phyloP scores from a whole-genome alignment of 2,797 vertebrate species.

The Oryzias sinensis region DNA sequence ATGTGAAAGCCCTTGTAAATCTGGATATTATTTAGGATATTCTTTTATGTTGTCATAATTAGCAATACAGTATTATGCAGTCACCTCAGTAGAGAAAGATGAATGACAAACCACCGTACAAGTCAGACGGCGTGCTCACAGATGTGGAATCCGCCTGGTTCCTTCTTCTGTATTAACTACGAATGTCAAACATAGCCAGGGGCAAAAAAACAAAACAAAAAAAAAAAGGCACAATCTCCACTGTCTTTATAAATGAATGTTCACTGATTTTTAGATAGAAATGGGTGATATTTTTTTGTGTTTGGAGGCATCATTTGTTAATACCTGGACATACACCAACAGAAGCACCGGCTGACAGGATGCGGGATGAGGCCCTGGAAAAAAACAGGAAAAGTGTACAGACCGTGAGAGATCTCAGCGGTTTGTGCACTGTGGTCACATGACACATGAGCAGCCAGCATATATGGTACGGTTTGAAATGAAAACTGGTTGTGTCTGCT shows the following conservation, averaged over 20 bases:
- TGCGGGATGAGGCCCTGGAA: conserved; percentile 17
- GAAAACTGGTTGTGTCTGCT: conserved; percentile 34
- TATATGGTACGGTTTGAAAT: conserved; percentile 53
- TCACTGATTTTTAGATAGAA: conserved; percentile 49
- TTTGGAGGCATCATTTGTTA: conserved; percentile 22
- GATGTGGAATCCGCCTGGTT: conserved; percentile 22
- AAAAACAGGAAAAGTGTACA: conserved; percentile 19
- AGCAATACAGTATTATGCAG: conserved; percentile 80
- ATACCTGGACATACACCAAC: conserved; percentile 20
- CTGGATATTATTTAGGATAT: conserved; percentile 67
- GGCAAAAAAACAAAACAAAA: not conserved
- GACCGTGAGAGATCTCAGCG: conserved; percentile 13
- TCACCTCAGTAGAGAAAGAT: conserved; percentile 67
- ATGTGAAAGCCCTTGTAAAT: conserved; percentile 80
- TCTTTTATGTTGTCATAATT: conserved; percentile 61
- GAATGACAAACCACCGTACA: conserved; percentile 30
- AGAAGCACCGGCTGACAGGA: not conserved
- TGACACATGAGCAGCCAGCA: conserved; percentile 38
- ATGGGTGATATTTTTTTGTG: conserved; percentile 25
- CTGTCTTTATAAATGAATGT: conserved; percentile 69
- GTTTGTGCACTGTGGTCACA: conserved; percentile 28
- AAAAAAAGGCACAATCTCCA: conserved; percentile 50
- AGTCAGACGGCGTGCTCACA: conserved; percentile 26
- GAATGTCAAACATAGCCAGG: conserved; percentile 62
- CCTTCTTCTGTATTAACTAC: conserved; percentile 30